phyloP scores from a whole-genome alignment of 2,113 vertebrate species.

The Aviceda subcristata region DNA sequence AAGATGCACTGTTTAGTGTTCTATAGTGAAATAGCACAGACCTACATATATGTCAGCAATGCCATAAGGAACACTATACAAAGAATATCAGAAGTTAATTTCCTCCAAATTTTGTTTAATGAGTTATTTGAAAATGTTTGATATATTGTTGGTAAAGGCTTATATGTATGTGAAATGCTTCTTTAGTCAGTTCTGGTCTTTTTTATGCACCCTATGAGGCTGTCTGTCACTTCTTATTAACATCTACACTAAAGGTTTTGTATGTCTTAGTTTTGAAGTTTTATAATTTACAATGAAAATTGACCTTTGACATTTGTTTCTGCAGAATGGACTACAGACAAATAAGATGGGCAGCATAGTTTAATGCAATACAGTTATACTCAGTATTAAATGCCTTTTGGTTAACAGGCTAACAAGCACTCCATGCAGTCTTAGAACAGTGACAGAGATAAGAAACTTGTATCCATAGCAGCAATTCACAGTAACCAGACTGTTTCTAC shows the following conservation, averaged over 20 bases:
- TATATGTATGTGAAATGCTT: background rate
- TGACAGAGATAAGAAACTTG: background rate
- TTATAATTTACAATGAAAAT: background rate
- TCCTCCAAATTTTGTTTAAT: background rate
- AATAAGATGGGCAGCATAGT: background rate
- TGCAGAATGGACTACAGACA: background rate
- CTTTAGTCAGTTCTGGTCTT: background rate
- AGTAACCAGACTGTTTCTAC: background rate
- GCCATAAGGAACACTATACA: background rate
- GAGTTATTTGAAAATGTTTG: background rate
- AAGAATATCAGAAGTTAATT: background rate
- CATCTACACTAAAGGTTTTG: background rate
- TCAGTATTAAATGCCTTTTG: background rate
- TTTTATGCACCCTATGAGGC: background rate
- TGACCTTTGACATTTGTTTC: background rate
- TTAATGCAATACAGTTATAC: background rate
- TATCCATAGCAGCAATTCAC: slow-evolving; percentile 9
- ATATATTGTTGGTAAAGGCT: background rate
- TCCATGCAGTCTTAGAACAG: background rate
- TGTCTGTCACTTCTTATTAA: background rate
- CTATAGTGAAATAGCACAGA: background rate
- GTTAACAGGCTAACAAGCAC: background rate
- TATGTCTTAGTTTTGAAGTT: background rate
- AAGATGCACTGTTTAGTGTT: background rate
- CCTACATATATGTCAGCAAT: background rate